Evolutionary conservation across 1,140 invertebrate species (phyloP).

Genomic region (Eurosta solidaginis): DNA sequence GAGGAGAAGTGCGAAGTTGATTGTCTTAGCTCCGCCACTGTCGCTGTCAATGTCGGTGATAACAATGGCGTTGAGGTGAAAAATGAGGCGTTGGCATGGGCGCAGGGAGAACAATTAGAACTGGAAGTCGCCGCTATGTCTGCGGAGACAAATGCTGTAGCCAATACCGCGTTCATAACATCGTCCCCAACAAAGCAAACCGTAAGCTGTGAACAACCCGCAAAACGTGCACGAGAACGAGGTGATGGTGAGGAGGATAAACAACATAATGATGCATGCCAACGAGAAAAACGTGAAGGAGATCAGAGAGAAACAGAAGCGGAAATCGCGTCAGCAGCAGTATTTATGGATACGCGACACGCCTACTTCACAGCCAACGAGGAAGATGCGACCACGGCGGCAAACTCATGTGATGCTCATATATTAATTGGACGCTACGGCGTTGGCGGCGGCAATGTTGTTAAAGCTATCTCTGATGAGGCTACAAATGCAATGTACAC

Average conservation of each 20-base stretch:
- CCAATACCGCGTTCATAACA: constrained; percentile 16
- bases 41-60: neutral
- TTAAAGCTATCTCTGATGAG: constrained; percentile 30
- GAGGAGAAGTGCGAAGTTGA: neutral
- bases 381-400: neutral
- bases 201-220: neutral
- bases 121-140: neutral
- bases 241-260: neutral
- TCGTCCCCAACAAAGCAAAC: neutral
- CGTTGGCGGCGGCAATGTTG: constrained; percentile 9
- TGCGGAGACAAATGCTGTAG: neutral
- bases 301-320: constrained; percentile 21
- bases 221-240: neutral
- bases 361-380: neutral
- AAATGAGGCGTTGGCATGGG: constrained; percentile 15
- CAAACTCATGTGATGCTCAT: neutral
- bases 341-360: constrained; percentile 14
- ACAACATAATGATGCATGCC: neutral
- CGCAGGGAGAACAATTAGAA: too few relatives aligned
- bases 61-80: constrained; percentile 11
- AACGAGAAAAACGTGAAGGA: neutral
- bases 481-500: neutral
- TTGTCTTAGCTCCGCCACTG: constrained; percentile 18
- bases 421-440: neutral
- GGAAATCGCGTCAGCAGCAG: constrained; percentile 18